Percentiles rank a stretch among this genome's conserved stretches.
Evolutionary conservation across 2,888 invertebrate genomes (phyloP).

Genomic region (Phragmatobia fuliginosa): DNA sequence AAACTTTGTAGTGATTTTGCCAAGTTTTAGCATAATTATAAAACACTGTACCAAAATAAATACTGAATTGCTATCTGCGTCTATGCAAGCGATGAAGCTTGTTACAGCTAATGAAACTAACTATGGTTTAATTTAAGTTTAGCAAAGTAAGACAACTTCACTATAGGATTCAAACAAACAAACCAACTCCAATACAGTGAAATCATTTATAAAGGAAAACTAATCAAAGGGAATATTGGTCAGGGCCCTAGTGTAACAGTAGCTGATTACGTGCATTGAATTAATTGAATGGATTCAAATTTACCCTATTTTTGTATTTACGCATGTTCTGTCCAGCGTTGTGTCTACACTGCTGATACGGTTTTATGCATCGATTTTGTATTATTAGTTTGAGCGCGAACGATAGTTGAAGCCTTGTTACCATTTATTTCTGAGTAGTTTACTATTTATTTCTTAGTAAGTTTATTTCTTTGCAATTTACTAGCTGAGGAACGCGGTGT

Average conservation of each 20-base stretch:
- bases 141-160: neutral
- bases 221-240: neutral
- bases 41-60: no score
- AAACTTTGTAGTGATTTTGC: no score
- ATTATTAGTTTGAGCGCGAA: neutral
- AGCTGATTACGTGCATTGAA: neutral
- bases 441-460: no score
- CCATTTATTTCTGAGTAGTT: no score
- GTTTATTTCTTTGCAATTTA: no score
- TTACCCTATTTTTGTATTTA: slow-evolving; percentile 1
- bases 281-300: neutral
- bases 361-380: neutral
- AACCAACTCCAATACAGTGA: neutral
- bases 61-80: no score
- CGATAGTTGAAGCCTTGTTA: neutral
- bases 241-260: neutral
- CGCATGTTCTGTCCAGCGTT: neutral
- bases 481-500: no score
- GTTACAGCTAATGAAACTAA: neutral
- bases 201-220: neutral
- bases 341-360: neutral
- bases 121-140: neutral
- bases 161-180: neutral
- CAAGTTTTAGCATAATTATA: no score
- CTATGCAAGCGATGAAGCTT: no score